Evolutionary conservation across 1,140 invertebrate species (phyloP), one percentile per base, ranked within the genome.

Genomic region (Pogonognathellus flavescens): DNA sequence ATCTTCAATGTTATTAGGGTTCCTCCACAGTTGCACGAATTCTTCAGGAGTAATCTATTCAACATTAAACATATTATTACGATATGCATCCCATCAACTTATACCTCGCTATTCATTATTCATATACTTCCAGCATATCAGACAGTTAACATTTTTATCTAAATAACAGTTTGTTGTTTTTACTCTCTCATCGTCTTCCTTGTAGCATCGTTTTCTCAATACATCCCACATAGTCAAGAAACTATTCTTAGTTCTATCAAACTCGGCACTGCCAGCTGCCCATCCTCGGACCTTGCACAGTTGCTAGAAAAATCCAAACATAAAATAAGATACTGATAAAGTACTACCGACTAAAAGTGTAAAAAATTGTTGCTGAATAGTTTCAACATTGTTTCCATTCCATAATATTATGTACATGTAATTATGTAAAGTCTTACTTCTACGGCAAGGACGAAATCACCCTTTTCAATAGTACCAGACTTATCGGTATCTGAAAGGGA

Each of bases 221-320:
- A 95, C 95, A 83, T 95, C 95, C 96, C 96, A 97, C 86, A 97
- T 95, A 91, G 94, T 93, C 88, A 95, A 93, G 92, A 97, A 93
- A 86, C 94, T 94, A 76, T 94, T 93, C 89, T 94, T 93, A 1
- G 94, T 95, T 87, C 94, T 93, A 84, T 93, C 92, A 89, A 94
- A 93, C 90, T 95, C 95, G 0, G 93, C 91, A 89, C 94, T 93
- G 62, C 93, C 93, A 22, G 93, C 91, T 84, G 92, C 91, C 95
- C 95, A 96, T 62, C 94, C 94, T 88, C 95, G 93, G 83, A 95
- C 92, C 55, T 93, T 92, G 91, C 95, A 95, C 83, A 96, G 94
- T 93, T 94, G 95, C 95, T 95, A 92, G 31, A 41, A 41, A 3
- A 41, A 41, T 41, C 31, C 31, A 41, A 41, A 41, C 31, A 41